Evolutionary conservation across 2,888 invertebrate species (phyloP).

Genomic region (Baccha elongata): DNA sequence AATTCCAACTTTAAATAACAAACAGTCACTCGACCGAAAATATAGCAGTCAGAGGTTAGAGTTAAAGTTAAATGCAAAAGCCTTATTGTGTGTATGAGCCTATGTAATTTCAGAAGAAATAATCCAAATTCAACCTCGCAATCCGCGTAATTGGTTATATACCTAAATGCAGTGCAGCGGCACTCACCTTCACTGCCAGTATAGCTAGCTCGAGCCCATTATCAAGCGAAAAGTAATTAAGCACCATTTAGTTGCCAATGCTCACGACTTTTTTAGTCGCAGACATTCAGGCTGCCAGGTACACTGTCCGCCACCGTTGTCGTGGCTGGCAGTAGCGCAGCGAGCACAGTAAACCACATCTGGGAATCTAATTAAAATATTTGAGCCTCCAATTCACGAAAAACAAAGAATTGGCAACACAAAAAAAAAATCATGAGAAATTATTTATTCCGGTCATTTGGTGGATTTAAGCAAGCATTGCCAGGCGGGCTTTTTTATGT

Average conservation of each 20-base stretch:
- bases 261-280: slow-evolving; percentile 67
- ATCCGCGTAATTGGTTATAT: slow-evolving; percentile 73
- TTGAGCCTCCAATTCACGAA: slow-evolving; percentile 67
- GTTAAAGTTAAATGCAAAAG: slow-evolving; percentile 37
- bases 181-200: slow-evolving; percentile 16
- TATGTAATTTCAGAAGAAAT: slow-evolving; percentile 37
- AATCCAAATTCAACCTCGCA: slow-evolving; percentile 64
- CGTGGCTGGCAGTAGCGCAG: slow-evolving; percentile 28
- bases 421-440: slow-evolving; percentile 67
- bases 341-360: slow-evolving; percentile 70
- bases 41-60: slow-evolving; percentile 61
- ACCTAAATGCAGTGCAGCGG: slow-evolving; percentile 62
- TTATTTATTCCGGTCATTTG: slow-evolving; percentile 41
- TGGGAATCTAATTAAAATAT: slow-evolving; percentile 74
- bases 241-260: slow-evolving; percentile 68
- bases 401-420: slow-evolving; percentile 19
- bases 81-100: background rate
- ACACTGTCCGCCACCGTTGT: slow-evolving; percentile 35
- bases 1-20: slow-evolving; percentile 44
- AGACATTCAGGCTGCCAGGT: slow-evolving; percentile 56
- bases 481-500: background rate
- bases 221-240: slow-evolving; percentile 69
- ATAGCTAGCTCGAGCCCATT: slow-evolving; percentile 29
- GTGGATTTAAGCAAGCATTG: slow-evolving; percentile 9
- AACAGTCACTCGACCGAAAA: slow-evolving; percentile 49